Percentiles rank a stretch among this genome's conserved stretches.
These are phyloP conservation scores for Trematomus loennbergii DNA, from an alignment of 2,113 vertebrate genomes.

Conservation along the genomic window DNA sequence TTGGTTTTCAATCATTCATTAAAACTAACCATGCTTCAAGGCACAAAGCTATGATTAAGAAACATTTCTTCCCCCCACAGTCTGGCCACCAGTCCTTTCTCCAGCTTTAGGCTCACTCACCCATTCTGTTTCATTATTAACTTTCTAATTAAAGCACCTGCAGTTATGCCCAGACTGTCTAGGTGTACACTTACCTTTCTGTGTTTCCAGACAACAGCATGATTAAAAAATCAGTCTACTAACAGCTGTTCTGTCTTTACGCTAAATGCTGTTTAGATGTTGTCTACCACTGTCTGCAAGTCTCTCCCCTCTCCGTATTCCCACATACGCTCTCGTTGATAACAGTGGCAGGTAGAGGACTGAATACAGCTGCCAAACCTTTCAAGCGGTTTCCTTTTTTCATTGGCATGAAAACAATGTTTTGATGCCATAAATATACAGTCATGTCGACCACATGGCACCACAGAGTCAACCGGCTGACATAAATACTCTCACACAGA, in stretches of 20 bases:
- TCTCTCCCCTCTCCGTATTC: neutral
- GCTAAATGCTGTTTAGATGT: conserved; percentile 30
- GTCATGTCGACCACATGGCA: neutral
- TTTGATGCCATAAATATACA: conserved; percentile 56
- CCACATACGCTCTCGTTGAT: neutral
- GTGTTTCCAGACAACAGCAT: conserved; percentile 27
- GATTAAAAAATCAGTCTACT: conserved; percentile 27
- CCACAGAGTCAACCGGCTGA: conserved; percentile 33
- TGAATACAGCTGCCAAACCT: conserved; percentile 26
- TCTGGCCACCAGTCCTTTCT: conserved; percentile 64
- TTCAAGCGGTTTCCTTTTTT: conserved; percentile 56
- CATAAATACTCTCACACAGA: conserved; percentile 9
- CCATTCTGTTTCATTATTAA: conserved; percentile 76
- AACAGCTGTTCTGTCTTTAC: conserved; percentile 23
- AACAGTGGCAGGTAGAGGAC: neutral
- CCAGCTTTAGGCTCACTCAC: conserved; percentile 40
- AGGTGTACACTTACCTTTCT: conserved; percentile 38
- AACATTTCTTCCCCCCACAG: conserved; percentile 62
- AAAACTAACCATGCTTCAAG: conserved; percentile 82
- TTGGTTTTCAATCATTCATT: conserved; percentile 86
- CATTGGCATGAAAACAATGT: conserved; percentile 42
- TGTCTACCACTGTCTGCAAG: conserved; percentile 7
- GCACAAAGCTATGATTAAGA: conserved; percentile 83
- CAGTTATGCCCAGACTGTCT: conserved; percentile 46
- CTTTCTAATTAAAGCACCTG: conserved; percentile 81